phyloP scores from a whole-genome alignment of 2,113 vertebrate species.

The Brienomyrus longianalis region DNA sequence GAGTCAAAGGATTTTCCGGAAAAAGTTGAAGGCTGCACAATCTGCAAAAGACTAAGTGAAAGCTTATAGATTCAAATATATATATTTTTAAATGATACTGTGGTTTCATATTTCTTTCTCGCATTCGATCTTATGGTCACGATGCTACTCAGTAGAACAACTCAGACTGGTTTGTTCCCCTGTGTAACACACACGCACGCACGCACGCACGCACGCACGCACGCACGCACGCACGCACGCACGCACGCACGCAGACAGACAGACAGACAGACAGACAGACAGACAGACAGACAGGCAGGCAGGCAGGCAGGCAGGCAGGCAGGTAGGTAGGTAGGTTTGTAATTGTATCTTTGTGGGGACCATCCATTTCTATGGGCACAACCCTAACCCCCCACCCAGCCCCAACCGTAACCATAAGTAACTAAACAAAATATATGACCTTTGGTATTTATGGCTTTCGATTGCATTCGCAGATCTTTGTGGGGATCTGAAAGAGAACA shows the following conservation, averaged over 20 bases:
- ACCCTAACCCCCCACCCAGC: too few species aligned
- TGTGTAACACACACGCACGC: too few species aligned
- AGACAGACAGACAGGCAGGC: not conserved
- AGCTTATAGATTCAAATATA: not conserved
- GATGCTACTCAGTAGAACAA: not conserved
- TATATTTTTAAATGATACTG: not conserved
- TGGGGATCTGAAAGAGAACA: too few species aligned
- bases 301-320: not conserved
- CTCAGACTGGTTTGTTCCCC: not conserved
- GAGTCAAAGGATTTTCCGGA: not conserved
- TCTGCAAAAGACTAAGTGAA: not conserved
- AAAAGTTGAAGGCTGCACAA: not conserved
- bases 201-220: too few species aligned
- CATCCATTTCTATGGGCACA: too few species aligned
- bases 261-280: not conserved
- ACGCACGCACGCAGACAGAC: too few species aligned
- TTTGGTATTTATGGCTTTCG: too few species aligned
- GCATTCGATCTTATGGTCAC: not conserved
- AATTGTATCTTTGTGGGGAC: too few species aligned
- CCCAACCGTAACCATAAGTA: too few species aligned
- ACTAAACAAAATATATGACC: too few species aligned
- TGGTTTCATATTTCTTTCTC: not conserved
- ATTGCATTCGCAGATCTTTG: too few species aligned
- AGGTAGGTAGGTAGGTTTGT: not conserved
- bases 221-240: too few species aligned